phyloP scores from a whole-genome alignment of 2,888 invertebrate genomes.

The Philhelius pedissequus region DNA sequence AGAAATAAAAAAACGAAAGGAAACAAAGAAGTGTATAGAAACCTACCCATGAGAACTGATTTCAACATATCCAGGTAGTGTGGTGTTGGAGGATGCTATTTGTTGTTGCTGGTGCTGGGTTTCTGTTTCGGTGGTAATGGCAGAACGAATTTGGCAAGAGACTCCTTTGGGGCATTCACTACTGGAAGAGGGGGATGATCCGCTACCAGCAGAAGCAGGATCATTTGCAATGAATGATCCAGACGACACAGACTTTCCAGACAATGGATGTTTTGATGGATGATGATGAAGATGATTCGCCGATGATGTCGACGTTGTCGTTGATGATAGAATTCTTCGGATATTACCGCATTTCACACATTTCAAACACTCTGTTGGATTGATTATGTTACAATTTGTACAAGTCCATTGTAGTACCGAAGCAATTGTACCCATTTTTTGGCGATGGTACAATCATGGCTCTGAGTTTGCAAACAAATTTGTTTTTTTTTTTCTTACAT shows the following conservation, averaged over 20 bases:
- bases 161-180: constrained; percentile 45
- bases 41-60: constrained; percentile 71
- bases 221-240: constrained; percentile 50
- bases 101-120: constrained; percentile 29
- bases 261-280: constrained; percentile 40
- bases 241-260: constrained; percentile 68
- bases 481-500: constrained; percentile 20
- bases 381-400: constrained; percentile 91
- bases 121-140: not conserved
- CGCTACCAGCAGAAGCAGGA: constrained; percentile 18
- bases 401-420: constrained; percentile 97
- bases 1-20: constrained; percentile 77
- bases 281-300: constrained; percentile 7
- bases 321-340: constrained; percentile 79
- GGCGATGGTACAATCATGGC: constrained; percentile 70
- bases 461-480: constrained; percentile 62
- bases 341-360: constrained; percentile 90
- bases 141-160: constrained; percentile 13
- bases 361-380: constrained; percentile 90
- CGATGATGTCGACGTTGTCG: constrained; percentile 69
- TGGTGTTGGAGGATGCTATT: constrained; percentile 61
- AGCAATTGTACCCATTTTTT: constrained; percentile 92
- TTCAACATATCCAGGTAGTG: constrained; percentile 72
- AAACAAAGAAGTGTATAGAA: constrained; percentile 59
- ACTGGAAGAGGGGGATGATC: constrained; percentile 14